phyloP scores from a whole-genome alignment of 2,888 invertebrate species.

The Eudemis profundana region DNA sequence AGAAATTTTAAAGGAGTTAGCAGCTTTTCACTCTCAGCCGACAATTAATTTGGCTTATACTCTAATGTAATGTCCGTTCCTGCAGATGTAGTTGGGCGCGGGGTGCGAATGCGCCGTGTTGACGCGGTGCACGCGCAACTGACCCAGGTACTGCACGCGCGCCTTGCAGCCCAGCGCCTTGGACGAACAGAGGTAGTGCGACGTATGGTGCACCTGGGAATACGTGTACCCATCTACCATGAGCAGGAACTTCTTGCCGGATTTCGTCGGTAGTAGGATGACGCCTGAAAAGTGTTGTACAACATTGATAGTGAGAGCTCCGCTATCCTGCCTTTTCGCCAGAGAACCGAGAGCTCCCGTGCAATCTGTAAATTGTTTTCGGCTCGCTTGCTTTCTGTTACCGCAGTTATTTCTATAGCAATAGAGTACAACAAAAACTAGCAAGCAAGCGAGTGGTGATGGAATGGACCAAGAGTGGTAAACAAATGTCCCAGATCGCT shows the following conservation, averaged over 20 bases:
- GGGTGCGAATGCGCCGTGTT: conserved; percentile 21
- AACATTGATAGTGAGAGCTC: too few relatives aligned
- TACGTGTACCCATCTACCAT: conserved; percentile 35
- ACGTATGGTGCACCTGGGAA: conserved; percentile 17
- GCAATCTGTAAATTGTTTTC: too few relatives aligned
- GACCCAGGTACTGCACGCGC: conserved; percentile 35
- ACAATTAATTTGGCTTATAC: conserved; percentile 1
- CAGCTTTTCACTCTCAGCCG: too few relatives aligned
- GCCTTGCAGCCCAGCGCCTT: conserved; percentile 47
- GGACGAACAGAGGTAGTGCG: conserved; percentile 46
- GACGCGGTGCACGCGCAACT: conserved; percentile 10
- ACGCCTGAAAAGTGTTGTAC: conserved; percentile 8
- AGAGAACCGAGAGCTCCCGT: too few relatives aligned
- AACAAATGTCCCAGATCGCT: too few relatives aligned
- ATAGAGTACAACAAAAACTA: too few relatives aligned
- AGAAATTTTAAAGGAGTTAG: too few relatives aligned
- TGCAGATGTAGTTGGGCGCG: conserved; percentile 28
- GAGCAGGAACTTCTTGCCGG: conserved; percentile 25
- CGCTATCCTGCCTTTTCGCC: too few relatives aligned
- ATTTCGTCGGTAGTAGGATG: conserved; percentile 23
- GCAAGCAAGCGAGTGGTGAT: too few relatives aligned
- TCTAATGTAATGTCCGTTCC: conserved; percentile 28
- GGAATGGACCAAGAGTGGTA: too few relatives aligned
- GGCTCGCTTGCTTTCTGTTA: too few relatives aligned
- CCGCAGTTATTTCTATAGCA: too few relatives aligned